phyloP scores from a whole-genome alignment of 1,140 invertebrate species.

The Physella acuta region DNA sequence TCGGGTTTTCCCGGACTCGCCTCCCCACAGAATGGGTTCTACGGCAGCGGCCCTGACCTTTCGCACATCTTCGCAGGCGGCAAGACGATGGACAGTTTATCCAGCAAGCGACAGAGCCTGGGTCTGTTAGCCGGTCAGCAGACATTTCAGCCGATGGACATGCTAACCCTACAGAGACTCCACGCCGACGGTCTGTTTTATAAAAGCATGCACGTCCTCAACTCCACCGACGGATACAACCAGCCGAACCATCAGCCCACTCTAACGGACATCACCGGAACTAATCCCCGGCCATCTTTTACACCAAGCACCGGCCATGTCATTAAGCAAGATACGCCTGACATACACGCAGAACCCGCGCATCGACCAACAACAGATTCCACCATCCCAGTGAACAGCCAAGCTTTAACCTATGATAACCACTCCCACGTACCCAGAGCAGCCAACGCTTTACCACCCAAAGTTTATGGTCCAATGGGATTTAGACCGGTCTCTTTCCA shows the following conservation, averaged over 20 bases:
- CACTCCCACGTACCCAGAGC: not conserved
- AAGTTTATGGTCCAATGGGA: slow-evolving; percentile 12
- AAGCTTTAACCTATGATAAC: not conserved
- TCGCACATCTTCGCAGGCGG: not conserved
- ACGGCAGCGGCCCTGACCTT: not conserved
- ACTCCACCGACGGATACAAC: too few species aligned
- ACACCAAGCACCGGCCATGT: not conserved
- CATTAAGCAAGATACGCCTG: not conserved
- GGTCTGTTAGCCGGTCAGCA: not conserved
- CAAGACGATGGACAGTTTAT: not conserved
- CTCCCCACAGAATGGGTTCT: not conserved
- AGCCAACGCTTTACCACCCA: not conserved
- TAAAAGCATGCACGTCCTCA: too few species aligned
- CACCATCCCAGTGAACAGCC: not conserved
- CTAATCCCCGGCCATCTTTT: too few species aligned
- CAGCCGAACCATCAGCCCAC: too few species aligned
- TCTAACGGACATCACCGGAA: too few species aligned
- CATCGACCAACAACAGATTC: not conserved
- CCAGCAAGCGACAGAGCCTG: not conserved
- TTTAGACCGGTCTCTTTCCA: slow-evolving; percentile 11
- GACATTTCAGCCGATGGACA: not conserved
- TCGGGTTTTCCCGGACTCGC: not conserved
- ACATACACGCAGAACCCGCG: not conserved
- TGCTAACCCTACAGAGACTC: not conserved
- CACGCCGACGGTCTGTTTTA: too few species aligned